Percentiles rank a stretch among this genome's conserved stretches.
These are phyloP conservation scores for Trachymyrmex cornetzi DNA, from an alignment of 1,140 invertebrate genomes.

Conservation along the genomic window DNA sequence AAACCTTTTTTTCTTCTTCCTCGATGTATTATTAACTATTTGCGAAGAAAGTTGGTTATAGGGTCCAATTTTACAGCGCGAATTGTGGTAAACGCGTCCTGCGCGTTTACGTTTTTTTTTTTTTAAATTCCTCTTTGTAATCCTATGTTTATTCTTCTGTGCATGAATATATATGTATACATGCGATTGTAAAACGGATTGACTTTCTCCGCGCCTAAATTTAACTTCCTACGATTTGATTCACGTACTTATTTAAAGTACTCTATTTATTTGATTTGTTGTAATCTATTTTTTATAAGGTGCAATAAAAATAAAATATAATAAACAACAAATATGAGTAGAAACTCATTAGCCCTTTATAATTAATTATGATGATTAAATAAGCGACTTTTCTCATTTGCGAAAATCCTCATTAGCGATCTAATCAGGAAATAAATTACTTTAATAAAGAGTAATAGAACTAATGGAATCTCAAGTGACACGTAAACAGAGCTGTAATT, in stretches of 20 bases:
- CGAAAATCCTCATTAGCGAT: background rate
- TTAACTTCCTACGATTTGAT: background rate
- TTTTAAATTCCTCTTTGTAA: background rate
- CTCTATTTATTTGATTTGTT: background rate
- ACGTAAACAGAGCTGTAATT: background rate
- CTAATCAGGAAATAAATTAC: background rate
- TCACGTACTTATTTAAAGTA: background rate
- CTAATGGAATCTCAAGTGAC: background rate
- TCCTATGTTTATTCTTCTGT: background rate
- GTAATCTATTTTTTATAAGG: background rate
- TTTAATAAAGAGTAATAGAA: background rate
- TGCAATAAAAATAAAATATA: background rate
- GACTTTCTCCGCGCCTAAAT: background rate
- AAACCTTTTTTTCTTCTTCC: background rate
- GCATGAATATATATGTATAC: background rate
- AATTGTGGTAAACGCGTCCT: background rate
- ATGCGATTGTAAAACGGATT: background rate
- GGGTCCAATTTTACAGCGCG: slow-evolving; percentile 58
- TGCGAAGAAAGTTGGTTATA: slow-evolving; percentile 69
- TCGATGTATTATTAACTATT: background rate
- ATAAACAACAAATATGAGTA: background rate
- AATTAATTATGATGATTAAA: background rate
- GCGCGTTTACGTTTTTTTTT: background rate
- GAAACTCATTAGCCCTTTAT: slow-evolving; percentile 57
- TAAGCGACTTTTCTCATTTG: background rate